Base-by-base conservation (phyloP, 2,888 invertebrate species). In the Eupeodes latifasciatus region DNA sequence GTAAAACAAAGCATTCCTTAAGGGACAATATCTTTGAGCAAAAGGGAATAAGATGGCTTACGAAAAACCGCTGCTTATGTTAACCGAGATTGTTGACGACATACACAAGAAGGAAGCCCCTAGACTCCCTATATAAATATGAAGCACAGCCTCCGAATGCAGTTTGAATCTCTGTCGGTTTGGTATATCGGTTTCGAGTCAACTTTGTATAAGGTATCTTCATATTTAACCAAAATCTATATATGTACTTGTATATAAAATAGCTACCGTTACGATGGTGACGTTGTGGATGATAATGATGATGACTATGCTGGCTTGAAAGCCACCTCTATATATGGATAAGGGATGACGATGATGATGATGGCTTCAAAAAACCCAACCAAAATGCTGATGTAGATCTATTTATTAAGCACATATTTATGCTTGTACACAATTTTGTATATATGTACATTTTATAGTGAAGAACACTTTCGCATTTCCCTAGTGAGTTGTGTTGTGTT, bases 341-440 rank as follows among this genome's bases (percentile, higher is more conserved):
- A 9, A 40, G 40, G 36, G 34, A 4, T 47, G 51, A 55, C 36
- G 81, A 72, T 81, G 51, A 57, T 67, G 74, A 74, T 55, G 66
- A 77, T 85, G 76, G 76, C 76, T 87, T 76, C 76, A 72, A 67
- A 66, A 72, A 81, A 51, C 87, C 87, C 44, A 87, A 87, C 87
- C 87, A 51, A 87, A 87, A 87, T 77, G 80, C 83, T 87, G 80
- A 87, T 80, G 83, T 64, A 66, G 76, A 83, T 84, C 80, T 87
- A 87, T 84, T 81, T 80, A 84, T 84, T 84, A 77, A 84, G 80
- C 77, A 77, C 66, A 76, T 74, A 77, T 83, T 83, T 83, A 87
- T 83, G 86, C 87, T 67, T 34, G 72, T 51, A 76, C 79, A 87
- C 86, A 81, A 66, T 66, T 80, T 66, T 80, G 75, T 78, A 75